Percentiles rank a stretch among this genome's conserved stretches.
Conservation (phyloP, 2,113 vertebrate genomes). For the Anhinga rufa region DNA sequence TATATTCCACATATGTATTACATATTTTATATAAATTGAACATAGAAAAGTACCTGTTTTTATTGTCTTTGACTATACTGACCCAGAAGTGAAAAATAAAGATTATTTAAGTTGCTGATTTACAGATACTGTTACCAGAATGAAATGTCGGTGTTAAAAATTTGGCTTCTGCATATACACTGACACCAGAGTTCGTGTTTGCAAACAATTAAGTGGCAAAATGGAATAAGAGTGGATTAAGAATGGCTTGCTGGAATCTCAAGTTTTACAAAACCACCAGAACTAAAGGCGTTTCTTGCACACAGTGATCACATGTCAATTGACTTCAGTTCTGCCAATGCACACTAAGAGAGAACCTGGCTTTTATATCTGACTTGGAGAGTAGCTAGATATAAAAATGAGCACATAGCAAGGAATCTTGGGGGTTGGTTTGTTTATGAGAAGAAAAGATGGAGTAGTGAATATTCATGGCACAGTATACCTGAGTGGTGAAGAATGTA, state of each 20-base stretch:
- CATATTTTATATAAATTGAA: neutral
- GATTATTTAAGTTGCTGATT: neutral
- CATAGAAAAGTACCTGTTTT: neutral
- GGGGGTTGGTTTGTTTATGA: neutral
- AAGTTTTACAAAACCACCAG: neutral
- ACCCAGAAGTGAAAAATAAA: neutral
- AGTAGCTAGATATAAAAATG: neutral
- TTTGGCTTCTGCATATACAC: neutral
- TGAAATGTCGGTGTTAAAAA: neutral
- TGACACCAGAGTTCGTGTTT: neutral
- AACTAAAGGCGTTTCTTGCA: neutral
- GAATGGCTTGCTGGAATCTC: neutral
- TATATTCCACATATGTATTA: neutral
- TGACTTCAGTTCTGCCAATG: neutral
- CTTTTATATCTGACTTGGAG: neutral
- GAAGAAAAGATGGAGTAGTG: neutral
- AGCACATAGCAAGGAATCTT: neutral
- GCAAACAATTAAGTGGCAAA: neutral
- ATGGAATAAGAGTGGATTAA: neutral
- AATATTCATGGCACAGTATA: neutral
- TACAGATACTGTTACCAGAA: neutral
- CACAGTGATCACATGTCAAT: neutral
- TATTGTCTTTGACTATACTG: neutral
- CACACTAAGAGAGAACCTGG: neutral
- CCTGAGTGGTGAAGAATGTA: neutral